Percentiles rank a stretch among this genome's conserved stretches.
Conservation (phyloP, 2,797 vertebrate species). For the Vespertilio murinus region DNA sequence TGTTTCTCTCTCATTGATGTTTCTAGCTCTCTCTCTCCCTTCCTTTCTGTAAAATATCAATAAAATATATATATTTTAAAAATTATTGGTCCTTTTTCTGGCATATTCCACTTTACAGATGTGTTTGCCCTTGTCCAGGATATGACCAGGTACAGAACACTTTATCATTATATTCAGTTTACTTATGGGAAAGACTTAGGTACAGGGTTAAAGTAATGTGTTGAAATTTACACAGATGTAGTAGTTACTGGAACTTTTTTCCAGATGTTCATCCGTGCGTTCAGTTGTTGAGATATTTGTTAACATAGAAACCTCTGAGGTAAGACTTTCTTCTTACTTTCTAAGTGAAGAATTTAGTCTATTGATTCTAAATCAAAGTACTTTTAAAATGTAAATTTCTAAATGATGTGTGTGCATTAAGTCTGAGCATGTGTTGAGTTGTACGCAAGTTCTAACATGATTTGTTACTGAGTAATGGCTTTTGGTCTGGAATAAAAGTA, state of each 20-base stretch:
- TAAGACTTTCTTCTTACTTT: neutral
- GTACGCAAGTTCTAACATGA: neutral
- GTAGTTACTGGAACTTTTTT: neutral
- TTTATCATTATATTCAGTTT: neutral
- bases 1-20: no score
- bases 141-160: neutral
- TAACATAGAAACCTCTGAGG: neutral
- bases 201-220: neutral
- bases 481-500: neutral
- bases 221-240: neutral
- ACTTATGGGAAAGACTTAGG: neutral
- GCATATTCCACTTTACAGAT: neutral
- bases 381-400: conserved; percentile 31
- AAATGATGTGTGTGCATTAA: neutral
- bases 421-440: neutral
- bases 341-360: neutral
- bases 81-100: neutral
- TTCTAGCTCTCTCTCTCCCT: no score
- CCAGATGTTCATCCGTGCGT: neutral
- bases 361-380: conserved; percentile 28
- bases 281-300: neutral
- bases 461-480: neutral
- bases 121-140: neutral
- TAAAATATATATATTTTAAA: no score
- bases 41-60: no score